These are phyloP conservation scores for Timandra comae DNA, from an alignment of 2,888 invertebrate genomes.

Conservation along the genomic window DNA sequence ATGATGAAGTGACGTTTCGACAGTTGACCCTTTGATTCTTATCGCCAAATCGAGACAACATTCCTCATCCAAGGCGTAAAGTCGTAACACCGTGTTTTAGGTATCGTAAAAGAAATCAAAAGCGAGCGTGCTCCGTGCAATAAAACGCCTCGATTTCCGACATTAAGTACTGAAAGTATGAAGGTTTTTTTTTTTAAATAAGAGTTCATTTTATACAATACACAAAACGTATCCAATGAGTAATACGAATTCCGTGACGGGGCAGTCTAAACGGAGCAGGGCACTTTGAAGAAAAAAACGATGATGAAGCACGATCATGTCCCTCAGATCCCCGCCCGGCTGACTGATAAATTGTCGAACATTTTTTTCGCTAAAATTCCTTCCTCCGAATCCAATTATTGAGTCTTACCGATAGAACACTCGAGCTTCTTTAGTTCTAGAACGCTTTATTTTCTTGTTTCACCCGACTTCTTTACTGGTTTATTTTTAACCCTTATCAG, in stretches of 20 bases:
- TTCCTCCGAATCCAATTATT: conserved; percentile 62
- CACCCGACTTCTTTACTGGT: conserved; percentile 26
- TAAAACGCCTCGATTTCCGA: conserved; percentile 60
- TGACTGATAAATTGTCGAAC: conserved; percentile 66
- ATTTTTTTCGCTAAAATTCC: conserved; percentile 64
- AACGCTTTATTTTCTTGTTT: conserved; percentile 41
- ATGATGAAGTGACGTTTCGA: too few relatives aligned
- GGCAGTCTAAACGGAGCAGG: conserved; percentile 35
- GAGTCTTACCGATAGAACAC: conserved; percentile 48
- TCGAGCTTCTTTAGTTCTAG: conserved; percentile 31
- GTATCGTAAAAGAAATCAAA: conserved; percentile 60
- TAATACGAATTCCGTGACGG: conserved; percentile 60
- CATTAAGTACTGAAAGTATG: conserved; percentile 60
- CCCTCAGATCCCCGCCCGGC: conserved; percentile 49
- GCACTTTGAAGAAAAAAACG: conserved; percentile 60
- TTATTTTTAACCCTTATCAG: conserved; percentile 32
- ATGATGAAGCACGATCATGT: conserved; percentile 69
- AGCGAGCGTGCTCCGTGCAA: conserved; percentile 53
- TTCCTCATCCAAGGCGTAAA: conserved; percentile 47
- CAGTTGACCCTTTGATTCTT: conserved; percentile 28
- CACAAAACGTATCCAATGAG: conserved; percentile 54
- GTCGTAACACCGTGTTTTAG: conserved; percentile 55
- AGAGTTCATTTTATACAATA: conserved; percentile 51
- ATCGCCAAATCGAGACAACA: conserved; percentile 35
- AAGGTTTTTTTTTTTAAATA: conserved; percentile 55